Evolutionary conservation across 2,888 invertebrate genomes (phyloP), one percentile per base, ranked within the genome.

Genomic region (Lithodes maja): DNA sequence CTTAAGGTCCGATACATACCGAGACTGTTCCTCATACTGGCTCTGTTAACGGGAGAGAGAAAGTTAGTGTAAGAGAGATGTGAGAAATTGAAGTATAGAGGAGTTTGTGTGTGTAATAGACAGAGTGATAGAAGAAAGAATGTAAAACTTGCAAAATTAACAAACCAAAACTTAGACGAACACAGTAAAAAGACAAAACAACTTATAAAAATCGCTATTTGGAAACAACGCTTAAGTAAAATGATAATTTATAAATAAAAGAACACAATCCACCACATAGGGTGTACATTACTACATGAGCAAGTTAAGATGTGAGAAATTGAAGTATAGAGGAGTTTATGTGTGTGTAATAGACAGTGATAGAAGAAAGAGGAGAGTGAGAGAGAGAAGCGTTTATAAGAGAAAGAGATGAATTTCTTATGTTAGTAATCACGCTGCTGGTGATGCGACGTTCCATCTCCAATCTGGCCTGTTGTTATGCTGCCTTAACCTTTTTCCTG

Each of bases 1-100:
- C 93, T 95, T 96, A 54, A 97, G 94, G 79, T 95, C 95, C 71
- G 96, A 96, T 87, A 97, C 96, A 61, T 96, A 95, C 93, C 96
- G 95, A 53, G 96, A 95, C 94, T 97, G 96, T 83, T 95, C 95
- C 90, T 96, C 96, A 33, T 96, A 96, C 93, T 97, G 96, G 12
- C 95, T 95, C 93, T 96, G 96, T 79, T 96, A 83, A 33, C 49
- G 55, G 33, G 69, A 53, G 2, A 61, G 7, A 17, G 55, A 3
- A 71, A 50, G 50, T 78, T 12, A 17, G 53, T 17, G 12, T 9
- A 85, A 17, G n/a, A 12, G 61, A 84, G 54, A 33, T 7, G 5
- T 12, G 17, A 7, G 15, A 7, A 33, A 75, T 17, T 12, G 15
- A 68, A 12, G 15, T 71, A 71, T 3, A 71, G 33, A 33, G 9